A percentile compares a stretch with the other conserved stretches of the same genome.
Evolutionary conservation across 2,888 invertebrate species (phyloP).

Genomic region (Chorisops tibialis): DNA sequence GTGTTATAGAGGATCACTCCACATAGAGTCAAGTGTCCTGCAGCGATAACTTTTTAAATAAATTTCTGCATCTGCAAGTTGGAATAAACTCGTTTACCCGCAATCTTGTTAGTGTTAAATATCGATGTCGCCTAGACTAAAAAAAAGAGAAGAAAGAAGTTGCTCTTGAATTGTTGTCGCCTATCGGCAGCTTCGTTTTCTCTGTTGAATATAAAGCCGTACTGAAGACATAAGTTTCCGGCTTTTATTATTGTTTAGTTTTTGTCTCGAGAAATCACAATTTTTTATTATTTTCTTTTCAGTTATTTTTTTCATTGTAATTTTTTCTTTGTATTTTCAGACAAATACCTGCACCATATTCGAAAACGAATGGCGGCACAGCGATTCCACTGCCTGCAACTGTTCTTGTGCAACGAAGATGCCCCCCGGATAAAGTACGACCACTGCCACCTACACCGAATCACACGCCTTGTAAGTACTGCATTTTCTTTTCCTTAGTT

Average conservation of each 20-base stretch:
- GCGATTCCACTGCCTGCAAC: slow-evolving; percentile 79
- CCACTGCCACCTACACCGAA: slow-evolving; percentile 68
- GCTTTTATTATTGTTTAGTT: slow-evolving; percentile 6
- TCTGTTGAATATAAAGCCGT: neutral
- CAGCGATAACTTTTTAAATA: too few species aligned
- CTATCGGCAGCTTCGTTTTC: neutral
- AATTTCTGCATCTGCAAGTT: too few species aligned
- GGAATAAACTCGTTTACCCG: too few species aligned
- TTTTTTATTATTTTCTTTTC: slow-evolving; percentile 1
- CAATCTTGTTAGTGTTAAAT: too few species aligned
- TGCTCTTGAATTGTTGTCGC: neutral
- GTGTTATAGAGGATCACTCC: too few species aligned
- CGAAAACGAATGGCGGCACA: slow-evolving; percentile 61
- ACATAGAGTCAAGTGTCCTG: too few species aligned
- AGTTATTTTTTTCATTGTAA: slow-evolving; percentile 18
- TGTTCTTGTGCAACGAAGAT: slow-evolving; percentile 70
- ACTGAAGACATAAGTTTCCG: slow-evolving; percentile 6
- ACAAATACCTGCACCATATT: slow-evolving; percentile 64
- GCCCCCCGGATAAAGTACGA: slow-evolving; percentile 74
- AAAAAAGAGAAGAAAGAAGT: too few species aligned
- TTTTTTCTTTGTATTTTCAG: slow-evolving; percentile 50
- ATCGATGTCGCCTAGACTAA: too few species aligned
- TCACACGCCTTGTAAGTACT: slow-evolving; percentile 53
- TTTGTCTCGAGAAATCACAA: neutral
- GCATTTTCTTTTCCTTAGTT: neutral